phyloP scores from a whole-genome alignment of 2,797 vertebrate species.

The Streptopelia turtur region DNA sequence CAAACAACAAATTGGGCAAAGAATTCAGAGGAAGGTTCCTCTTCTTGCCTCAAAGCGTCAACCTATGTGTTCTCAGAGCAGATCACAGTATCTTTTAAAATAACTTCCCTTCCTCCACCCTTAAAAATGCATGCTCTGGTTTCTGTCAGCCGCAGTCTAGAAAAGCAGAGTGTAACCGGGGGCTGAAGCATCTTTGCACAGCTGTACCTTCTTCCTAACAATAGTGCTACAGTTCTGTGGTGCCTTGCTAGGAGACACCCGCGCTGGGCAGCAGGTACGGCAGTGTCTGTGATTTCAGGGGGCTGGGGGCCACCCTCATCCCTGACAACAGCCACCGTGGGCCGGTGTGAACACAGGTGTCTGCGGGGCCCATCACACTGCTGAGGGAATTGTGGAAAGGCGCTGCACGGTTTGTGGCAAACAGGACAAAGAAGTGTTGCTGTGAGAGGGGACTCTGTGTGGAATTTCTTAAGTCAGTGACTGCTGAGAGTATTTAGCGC shows the following conservation, averaged over 20 bases:
- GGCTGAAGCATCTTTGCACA: neutral
- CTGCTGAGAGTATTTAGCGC: neutral
- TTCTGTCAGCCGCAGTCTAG: slow-evolving; percentile 10
- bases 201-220: neutral
- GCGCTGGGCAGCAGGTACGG: neutral
- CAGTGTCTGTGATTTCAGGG: neutral
- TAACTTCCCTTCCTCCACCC: slow-evolving; percentile 17
- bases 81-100: neutral
- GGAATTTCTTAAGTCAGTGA: neutral
- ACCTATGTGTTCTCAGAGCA: neutral
- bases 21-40: neutral
- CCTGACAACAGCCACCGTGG: neutral
- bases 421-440: neutral
- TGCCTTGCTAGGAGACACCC: neutral
- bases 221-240: neutral
- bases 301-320: neutral
- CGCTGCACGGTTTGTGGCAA: neutral
- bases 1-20: neutral
- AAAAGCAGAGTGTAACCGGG: neutral
- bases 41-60: neutral
- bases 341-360: neutral
- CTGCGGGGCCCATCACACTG: neutral
- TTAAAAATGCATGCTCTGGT: neutral
- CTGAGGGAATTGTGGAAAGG: neutral
- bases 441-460: neutral